Conservation (phyloP, 2,888 invertebrate species). For the Coleophora deauratella region DNA sequence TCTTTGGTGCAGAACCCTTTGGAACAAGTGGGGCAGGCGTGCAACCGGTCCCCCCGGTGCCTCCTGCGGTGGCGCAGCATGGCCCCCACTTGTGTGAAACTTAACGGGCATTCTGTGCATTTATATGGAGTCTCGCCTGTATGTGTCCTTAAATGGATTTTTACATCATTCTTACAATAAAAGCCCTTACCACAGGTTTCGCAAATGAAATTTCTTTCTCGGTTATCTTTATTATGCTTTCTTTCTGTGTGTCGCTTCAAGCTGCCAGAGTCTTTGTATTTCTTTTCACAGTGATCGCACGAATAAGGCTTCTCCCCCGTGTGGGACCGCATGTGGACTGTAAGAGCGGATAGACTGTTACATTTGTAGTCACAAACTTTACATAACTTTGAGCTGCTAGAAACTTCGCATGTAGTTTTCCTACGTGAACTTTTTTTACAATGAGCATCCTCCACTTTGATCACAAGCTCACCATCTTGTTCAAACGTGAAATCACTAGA, state of each 20-base stretch:
- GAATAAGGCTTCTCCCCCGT: slow-evolving; percentile 38
- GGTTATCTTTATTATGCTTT: slow-evolving; percentile 30
- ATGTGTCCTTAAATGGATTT: slow-evolving; percentile 49
- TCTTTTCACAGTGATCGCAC: slow-evolving; percentile 45
- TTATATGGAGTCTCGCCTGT: slow-evolving; percentile 56
- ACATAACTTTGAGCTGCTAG: slow-evolving; percentile 24
- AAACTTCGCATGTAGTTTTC: slow-evolving; percentile 3
- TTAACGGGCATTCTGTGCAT: slow-evolving; percentile 39
- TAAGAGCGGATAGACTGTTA: slow-evolving; percentile 33
- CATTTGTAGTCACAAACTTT: slow-evolving; percentile 36
- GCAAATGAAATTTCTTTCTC: slow-evolving; percentile 45
- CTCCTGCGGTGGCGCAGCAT: slow-evolving; percentile 40
- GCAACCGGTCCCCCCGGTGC: slow-evolving; percentile 40
- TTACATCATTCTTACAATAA: slow-evolving; percentile 41
- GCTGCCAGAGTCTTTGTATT: slow-evolving; percentile 40
- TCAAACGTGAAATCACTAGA: slow-evolving; percentile 10
- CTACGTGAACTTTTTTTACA: slow-evolving; percentile 3
- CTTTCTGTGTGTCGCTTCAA: slow-evolving; percentile 43
- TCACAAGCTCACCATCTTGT: slow-evolving; percentile 1
- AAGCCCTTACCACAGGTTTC: slow-evolving; percentile 58
- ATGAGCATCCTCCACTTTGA: slow-evolving; percentile 3
- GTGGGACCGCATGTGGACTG: slow-evolving; percentile 45
- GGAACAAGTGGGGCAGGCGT: slow-evolving; percentile 39
- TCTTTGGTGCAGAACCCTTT: slow-evolving; percentile 51
- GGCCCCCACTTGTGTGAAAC: slow-evolving; percentile 46